These are phyloP conservation scores for Diabrotica virgifera DNA, from an alignment of 1,140 invertebrate genomes.

Conservation along the genomic window DNA sequence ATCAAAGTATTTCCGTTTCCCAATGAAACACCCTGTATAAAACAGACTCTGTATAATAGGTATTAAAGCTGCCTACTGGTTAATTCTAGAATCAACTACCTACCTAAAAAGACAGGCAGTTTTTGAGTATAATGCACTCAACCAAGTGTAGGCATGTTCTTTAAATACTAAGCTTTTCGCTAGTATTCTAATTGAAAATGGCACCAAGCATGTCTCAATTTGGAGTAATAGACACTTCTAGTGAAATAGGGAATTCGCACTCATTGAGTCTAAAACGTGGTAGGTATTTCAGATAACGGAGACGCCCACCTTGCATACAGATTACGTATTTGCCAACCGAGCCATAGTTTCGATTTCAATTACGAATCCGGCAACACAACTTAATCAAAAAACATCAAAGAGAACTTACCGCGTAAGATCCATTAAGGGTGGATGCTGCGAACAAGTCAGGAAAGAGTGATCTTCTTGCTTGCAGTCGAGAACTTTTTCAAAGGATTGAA, in stretches of 20 bases:
- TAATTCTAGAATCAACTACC: too few species aligned
- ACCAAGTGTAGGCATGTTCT: too few species aligned
- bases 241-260: slow-evolving; percentile 16
- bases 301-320: slow-evolving; percentile 35
- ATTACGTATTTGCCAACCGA: slow-evolving; percentile 35
- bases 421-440: background rate
- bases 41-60: too few species aligned
- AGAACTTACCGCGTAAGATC: slow-evolving; percentile 14
- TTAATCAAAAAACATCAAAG: slow-evolving; percentile 41
- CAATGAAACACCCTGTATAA: too few species aligned
- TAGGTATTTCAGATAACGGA: slow-evolving; percentile 23
- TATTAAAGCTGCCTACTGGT: too few species aligned
- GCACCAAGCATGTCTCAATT: too few species aligned
- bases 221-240: background rate
- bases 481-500: background rate
- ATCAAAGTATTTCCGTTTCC: too few species aligned
- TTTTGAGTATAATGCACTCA: too few species aligned
- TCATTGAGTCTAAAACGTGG: slow-evolving; percentile 29
- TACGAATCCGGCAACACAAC: slow-evolving; percentile 32
- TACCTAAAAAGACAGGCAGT: too few species aligned
- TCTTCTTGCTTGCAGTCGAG: background rate
- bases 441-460: background rate
- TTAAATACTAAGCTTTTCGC: too few species aligned
- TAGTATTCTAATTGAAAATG: too few species aligned
- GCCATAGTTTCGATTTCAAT: slow-evolving; percentile 39